phyloP scores from a whole-genome alignment of 2,113 vertebrate genomes.

The Stictonetta naevosa region DNA sequence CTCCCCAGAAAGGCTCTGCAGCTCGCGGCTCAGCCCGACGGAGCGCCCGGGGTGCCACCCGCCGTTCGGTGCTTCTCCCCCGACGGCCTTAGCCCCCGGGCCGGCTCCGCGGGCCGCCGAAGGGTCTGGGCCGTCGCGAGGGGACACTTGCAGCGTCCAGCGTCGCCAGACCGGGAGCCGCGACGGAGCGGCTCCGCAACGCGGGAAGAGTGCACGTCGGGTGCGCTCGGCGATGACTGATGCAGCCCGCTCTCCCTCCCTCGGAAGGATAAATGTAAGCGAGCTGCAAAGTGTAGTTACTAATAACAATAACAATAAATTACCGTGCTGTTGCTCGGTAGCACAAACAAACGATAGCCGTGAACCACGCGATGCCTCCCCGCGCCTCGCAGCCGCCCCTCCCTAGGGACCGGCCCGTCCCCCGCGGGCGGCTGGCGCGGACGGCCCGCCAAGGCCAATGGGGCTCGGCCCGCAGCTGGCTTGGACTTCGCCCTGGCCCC shows the following conservation, averaged over 20 bases:
- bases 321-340: background rate
- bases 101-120: no score
- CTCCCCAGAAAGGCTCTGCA: no score
- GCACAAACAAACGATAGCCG: slow-evolving; percentile 12
- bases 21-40: no score
- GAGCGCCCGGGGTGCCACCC: no score
- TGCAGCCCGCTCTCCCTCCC: background rate
- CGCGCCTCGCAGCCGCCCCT: background rate
- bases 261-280: slow-evolving; percentile 41
- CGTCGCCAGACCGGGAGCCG: background rate
- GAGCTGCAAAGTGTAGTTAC: slow-evolving; percentile 54
- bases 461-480: no score
- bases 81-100: no score
- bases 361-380: background rate
- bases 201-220: background rate
- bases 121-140: no score
- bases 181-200: background rate
- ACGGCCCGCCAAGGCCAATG: background rate
- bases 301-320: slow-evolving; percentile 61
- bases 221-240: background rate
- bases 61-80: no score
- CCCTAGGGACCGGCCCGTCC: background rate
- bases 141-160: no score
- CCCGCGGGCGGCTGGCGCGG: background rate
- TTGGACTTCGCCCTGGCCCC: background rate